Evolutionary conservation across 2,888 invertebrate species (phyloP), one percentile per base, ranked within the genome.

Genomic region (Dryomyza anilis): DNA sequence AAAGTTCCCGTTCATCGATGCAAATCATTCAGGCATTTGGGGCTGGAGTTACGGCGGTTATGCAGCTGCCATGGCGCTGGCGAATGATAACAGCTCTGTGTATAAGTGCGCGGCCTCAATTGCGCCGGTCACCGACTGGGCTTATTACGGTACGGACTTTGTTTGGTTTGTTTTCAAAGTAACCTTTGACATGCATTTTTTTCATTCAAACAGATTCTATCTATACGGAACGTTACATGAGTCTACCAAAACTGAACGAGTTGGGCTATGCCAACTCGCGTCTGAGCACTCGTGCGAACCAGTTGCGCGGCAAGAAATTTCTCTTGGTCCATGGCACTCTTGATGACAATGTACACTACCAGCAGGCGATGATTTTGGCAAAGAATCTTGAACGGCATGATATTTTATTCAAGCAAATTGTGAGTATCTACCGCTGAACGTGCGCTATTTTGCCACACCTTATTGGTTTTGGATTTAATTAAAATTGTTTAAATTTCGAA

Each of bases 11-110:
- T 96, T 89, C 84, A 88, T 98, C 66, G 96, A 97, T 84, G 83
- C 85, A 3, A 67, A 70, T 58, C 89, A 91, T 73, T 92, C 94
- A 0, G 96, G 94, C 53, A 96, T 98, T 76, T 98, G 96, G 96
- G 98, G 98, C 62, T 98, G 97, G 98, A 96, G 96, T 74, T 98
- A 98, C 83, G 98, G 98, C 14, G 98, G 98, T 1, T 98, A 95
- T 83, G 93, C 95, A 0, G 89, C 96, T 1, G 93, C 93, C 4
- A 90, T 95, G 85, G 93, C 92, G 2, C 85, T 98, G 67, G 95
- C 94, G 0, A 88, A 87, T 50, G 95, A 96, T 70, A 84, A 84
- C 0, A 85, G 87, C 0, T 85, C 86, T 52, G 89, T 93, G 29
- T 97, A 97, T 86, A 91, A 93, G 73, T 98, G 98, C 81, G 98